These are phyloP conservation scores for Eidolon dupreanum DNA, from an alignment of 2,797 vertebrate species.

Conservation along the genomic window DNA sequence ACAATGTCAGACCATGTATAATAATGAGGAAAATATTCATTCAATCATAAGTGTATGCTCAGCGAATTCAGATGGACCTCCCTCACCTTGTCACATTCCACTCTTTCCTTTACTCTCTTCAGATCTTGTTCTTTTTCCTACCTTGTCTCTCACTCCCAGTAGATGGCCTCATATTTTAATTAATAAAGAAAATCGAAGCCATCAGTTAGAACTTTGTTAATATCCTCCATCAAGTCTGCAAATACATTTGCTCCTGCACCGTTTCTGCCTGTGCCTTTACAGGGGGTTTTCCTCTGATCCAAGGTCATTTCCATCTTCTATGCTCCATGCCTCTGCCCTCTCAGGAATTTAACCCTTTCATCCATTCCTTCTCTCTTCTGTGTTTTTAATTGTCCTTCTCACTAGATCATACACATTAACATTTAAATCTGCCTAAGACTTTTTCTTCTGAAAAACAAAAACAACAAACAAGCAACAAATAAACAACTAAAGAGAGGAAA, in stretches of 20 bases:
- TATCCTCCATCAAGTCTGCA: neutral
- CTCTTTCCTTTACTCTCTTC: neutral
- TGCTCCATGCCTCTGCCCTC: neutral
- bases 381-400: neutral
- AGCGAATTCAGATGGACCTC: neutral
- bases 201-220: neutral
- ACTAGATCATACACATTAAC: neutral
- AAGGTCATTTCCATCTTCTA: neutral
- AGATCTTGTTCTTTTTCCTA: neutral
- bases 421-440: neutral
- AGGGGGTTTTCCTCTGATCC: neutral
- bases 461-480: neutral
- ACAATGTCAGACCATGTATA: neutral
- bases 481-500: neutral
- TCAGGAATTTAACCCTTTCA: neutral
- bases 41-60: neutral
- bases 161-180: conserved; percentile 22
- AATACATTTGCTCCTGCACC: too few species aligned
- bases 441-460: neutral
- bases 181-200: neutral
- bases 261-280: neutral
- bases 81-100: neutral
- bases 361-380: neutral
- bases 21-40: neutral
- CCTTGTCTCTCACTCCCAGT: neutral